A percentile compares a stretch with the other conserved stretches of the same genome.
phyloP scores from a whole-genome alignment of 2,113 vertebrate genomes.

The Pogona vitticeps region DNA sequence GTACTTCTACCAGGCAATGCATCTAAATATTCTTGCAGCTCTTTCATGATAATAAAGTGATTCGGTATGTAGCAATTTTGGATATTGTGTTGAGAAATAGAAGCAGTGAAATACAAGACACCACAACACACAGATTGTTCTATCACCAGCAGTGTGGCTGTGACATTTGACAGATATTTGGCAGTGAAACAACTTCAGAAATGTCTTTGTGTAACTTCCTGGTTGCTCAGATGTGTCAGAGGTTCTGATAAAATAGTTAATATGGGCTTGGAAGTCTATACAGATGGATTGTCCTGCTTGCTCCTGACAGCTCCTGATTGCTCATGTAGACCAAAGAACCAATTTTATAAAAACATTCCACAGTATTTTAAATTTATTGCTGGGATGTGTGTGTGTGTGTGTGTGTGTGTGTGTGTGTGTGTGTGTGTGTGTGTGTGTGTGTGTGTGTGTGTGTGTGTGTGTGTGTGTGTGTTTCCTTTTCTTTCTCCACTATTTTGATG shows the following conservation, averaged over 20 bases:
- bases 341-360: accelerated
- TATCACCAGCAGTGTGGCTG: too few relatives aligned
- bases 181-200: background rate
- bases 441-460: too few relatives aligned
- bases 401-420: too few relatives aligned
- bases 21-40: background rate
- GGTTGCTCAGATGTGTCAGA: background rate
- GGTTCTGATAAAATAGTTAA: background rate
- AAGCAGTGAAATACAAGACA: too few relatives aligned
- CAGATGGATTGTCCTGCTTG: background rate
- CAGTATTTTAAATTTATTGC: background rate
- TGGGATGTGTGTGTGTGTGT: too few relatives aligned
- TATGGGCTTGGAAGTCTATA: background rate
- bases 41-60: accelerated
- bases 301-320: background rate
- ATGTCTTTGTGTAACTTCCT: accelerated
- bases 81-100: too few relatives aligned
- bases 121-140: too few relatives aligned
- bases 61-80: too few relatives aligned
- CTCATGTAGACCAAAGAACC: accelerated
- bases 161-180: accelerated
- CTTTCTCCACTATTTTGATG: accelerated
- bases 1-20: background rate
- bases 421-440: too few relatives aligned
- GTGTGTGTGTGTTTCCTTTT: background rate